phyloP scores from a whole-genome alignment of 2,797 vertebrate genomes.

The Allobates femoralis region DNA sequence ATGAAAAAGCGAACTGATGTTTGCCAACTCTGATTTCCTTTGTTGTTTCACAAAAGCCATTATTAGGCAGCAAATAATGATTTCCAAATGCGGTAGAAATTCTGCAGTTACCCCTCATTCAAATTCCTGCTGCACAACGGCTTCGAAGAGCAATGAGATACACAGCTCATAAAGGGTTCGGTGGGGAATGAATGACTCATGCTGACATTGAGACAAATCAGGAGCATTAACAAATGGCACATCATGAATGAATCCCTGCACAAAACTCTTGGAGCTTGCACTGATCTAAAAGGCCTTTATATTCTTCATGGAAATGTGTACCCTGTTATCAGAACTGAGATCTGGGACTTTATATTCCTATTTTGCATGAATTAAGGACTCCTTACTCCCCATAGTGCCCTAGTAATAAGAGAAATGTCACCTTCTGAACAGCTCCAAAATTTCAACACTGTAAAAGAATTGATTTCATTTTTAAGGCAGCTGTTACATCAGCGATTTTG shows the following conservation, averaged over 20 bases:
- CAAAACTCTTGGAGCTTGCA: slow-evolving; percentile 54
- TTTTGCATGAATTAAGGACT: not conserved
- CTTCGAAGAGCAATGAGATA: slow-evolving; percentile 46
- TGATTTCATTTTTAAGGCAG: not conserved
- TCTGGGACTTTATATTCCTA: slow-evolving; percentile 30
- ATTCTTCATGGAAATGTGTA: slow-evolving; percentile 66
- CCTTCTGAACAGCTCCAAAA: not conserved
- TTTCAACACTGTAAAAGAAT: not conserved
- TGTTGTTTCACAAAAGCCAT: slow-evolving; percentile 23
- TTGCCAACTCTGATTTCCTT: slow-evolving; percentile 22
- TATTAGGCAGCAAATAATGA: slow-evolving; percentile 48
- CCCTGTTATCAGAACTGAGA: slow-evolving; percentile 62
- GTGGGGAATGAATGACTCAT: slow-evolving; percentile 54
- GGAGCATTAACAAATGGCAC: not conserved
- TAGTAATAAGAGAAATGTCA: not conserved
- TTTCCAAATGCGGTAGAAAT: slow-evolving; percentile 49
- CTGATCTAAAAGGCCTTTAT: slow-evolving; percentile 52
- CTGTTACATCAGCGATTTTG: too few species aligned
- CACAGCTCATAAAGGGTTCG: not conserved
- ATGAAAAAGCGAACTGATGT: not conserved
- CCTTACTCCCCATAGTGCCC: not conserved
- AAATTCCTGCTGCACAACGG: slow-evolving; percentile 57
- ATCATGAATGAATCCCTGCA: not conserved
- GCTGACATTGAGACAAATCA: not conserved
- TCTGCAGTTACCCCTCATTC: slow-evolving; percentile 49